Conservation (phyloP, 2,797 vertebrate species). For the Masticophis lateralis region DNA sequence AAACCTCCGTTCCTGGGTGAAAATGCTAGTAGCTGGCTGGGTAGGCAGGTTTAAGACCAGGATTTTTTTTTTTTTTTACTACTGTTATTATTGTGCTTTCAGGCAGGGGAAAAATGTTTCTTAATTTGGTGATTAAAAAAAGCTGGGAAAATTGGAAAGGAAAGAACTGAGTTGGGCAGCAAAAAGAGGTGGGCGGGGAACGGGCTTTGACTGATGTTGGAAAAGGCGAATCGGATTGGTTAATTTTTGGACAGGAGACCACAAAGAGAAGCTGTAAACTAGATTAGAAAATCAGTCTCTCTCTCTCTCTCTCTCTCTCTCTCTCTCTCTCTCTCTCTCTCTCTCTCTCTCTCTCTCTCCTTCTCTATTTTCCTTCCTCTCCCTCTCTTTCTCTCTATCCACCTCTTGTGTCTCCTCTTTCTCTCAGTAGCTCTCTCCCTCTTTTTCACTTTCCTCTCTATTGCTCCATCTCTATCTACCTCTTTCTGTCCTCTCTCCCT, state of each 20-base stretch:
- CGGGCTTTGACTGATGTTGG: too few relatives aligned
- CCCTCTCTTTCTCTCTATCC: too few relatives aligned
- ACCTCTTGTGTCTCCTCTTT: too few relatives aligned
- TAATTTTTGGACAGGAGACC: background rate
- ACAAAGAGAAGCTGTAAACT: background rate
- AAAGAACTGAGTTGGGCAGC: background rate
- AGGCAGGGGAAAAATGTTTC: background rate
- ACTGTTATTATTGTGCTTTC: background rate
- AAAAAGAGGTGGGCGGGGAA: too few relatives aligned
- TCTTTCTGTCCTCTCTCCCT: too few relatives aligned
- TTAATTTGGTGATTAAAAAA: background rate
- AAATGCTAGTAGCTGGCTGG: background rate
- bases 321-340: too few relatives aligned
- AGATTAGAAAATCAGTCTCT: background rate
- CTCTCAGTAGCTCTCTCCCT: too few relatives aligned
- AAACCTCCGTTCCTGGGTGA: background rate
- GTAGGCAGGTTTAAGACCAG: background rate
- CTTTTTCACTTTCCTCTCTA: too few relatives aligned
- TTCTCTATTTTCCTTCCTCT: too few relatives aligned
- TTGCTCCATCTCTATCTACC: too few relatives aligned
- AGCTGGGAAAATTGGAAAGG: background rate
- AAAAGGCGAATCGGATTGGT: background rate
- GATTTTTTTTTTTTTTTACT: background rate
- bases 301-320: background rate
- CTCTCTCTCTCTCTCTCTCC: background rate